Conservation (phyloP, 2,888 invertebrate genomes). For the Caenorhabditis doughertyi region DNA sequence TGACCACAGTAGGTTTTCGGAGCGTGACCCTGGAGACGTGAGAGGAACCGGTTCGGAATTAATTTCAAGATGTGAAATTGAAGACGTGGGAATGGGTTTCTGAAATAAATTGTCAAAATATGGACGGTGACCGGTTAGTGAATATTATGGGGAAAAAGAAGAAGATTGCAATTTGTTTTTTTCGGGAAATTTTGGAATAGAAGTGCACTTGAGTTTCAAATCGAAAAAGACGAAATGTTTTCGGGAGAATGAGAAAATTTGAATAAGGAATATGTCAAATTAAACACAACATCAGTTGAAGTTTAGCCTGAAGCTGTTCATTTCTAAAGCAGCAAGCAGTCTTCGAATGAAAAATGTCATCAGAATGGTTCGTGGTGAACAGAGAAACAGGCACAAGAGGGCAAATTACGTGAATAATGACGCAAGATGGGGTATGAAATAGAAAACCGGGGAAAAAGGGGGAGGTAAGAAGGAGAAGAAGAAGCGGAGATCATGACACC, state of each 20-base stretch:
- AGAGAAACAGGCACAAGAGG: constrained; percentile 1
- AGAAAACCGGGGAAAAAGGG: constrained; percentile 23
- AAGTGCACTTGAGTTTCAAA: too few relatives aligned
- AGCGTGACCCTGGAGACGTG: constrained; percentile 2
- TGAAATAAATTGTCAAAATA: constrained; percentile 6
- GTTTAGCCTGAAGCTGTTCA: too few relatives aligned
- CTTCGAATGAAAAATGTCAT: not conserved
- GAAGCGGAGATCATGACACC: constrained; percentile 8
- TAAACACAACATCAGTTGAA: too few relatives aligned
- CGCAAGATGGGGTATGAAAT: constrained; percentile 30
- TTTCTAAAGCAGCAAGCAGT: not conserved
- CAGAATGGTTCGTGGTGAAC: constrained; percentile 10
- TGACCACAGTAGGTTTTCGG: constrained; percentile 40
- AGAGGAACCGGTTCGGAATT: constrained; percentile 30
- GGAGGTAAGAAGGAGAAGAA: constrained; percentile 15
- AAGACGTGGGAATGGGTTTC: not conserved
- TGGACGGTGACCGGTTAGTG: not conserved
- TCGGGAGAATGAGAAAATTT: too few relatives aligned
- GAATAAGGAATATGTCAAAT: constrained; percentile 5
- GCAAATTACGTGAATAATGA: constrained; percentile 33
- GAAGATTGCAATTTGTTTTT: too few relatives aligned
- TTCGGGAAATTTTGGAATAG: too few relatives aligned
- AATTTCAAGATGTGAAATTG: constrained; percentile 22
- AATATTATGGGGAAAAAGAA: too few relatives aligned
- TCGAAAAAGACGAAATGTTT: too few relatives aligned